phyloP scores from a whole-genome alignment of 1,140 invertebrate genomes.

The Dendrolimus punctatus region DNA sequence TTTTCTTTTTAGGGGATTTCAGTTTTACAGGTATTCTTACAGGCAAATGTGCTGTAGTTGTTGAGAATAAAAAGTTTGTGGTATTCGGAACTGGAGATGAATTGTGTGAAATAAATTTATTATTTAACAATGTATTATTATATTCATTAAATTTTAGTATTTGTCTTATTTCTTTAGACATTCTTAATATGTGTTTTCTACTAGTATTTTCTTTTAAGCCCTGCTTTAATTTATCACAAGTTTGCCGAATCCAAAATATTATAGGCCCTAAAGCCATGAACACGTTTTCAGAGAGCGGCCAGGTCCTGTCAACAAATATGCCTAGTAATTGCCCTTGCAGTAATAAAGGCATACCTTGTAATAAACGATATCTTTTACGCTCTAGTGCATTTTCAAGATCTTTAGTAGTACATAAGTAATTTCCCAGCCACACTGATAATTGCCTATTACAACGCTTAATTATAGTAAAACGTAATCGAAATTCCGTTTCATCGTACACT shows the following conservation, averaged over 20 bases:
- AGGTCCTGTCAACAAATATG: slow-evolving; percentile 7
- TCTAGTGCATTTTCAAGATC: slow-evolving; percentile 3
- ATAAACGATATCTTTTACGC: slow-evolving; percentile 1
- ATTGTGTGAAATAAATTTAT: too few species aligned
- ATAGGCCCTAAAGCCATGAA: slow-evolving; percentile 24
- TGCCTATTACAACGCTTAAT: slow-evolving; percentile 11
- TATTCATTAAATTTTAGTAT: too few species aligned
- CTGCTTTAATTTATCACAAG: too few species aligned
- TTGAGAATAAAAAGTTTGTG: too few species aligned
- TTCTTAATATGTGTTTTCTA: too few species aligned
- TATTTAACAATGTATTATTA: too few species aligned
- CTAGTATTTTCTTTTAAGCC: too few species aligned
- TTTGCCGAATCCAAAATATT: slow-evolving; percentile 24
- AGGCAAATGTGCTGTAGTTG: too few species aligned
- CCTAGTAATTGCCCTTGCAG: slow-evolving; percentile 20
- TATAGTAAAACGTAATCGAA: slow-evolving; percentile 8
- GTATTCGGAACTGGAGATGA: too few species aligned
- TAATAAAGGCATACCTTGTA: slow-evolving; percentile 31
- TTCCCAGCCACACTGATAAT: slow-evolving; percentile 1
- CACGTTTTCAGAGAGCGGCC: slow-evolving; percentile 14
- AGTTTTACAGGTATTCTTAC: too few species aligned
- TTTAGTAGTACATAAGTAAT: slow-evolving; percentile 25
- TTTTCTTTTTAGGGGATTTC: too few species aligned
- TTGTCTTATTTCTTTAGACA: too few species aligned
- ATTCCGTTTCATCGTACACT: slow-evolving; percentile 9